phyloP scores from a whole-genome alignment of 2,797 vertebrate species.

The Labroides dimidiatus region DNA sequence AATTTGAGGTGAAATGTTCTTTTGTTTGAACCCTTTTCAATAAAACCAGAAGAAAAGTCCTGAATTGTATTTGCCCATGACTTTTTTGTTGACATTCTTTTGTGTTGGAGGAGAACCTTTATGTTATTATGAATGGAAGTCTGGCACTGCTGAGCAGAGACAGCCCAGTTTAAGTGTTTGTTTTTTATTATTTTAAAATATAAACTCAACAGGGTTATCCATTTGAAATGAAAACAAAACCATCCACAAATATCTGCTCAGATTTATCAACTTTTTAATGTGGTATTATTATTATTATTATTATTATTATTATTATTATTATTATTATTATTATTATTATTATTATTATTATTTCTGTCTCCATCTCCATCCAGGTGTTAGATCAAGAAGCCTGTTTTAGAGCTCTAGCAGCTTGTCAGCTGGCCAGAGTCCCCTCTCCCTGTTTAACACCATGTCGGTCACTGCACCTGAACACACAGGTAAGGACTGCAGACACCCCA shows the following conservation, averaged over 20 bases:
- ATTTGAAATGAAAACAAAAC: too few relatives aligned
- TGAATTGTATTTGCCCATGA: neutral
- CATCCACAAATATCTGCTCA: too few relatives aligned
- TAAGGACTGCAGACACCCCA: constrained; percentile 60
- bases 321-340: too few relatives aligned
- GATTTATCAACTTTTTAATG: too few relatives aligned
- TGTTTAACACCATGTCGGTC: constrained; percentile 71
- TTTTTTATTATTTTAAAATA: too few relatives aligned
- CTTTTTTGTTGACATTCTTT: neutral
- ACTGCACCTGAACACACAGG: constrained; percentile 83
- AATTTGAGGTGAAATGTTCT: neutral
- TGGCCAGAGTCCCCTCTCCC: constrained; percentile 30
- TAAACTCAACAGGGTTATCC: too few relatives aligned
- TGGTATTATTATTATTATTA: too few relatives aligned
- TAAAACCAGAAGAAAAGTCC: neutral
- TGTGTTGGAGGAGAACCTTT: neutral
- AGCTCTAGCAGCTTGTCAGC: constrained; percentile 53
- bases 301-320: too few relatives aligned
- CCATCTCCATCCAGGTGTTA: constrained; percentile 55
- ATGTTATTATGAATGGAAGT: neutral
- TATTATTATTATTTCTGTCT: neutral
- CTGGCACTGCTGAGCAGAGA: neutral
- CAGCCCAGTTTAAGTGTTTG: too few relatives aligned
- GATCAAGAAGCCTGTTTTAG: constrained; percentile 58
- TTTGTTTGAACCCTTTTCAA: neutral